Base-by-base conservation (phyloP, 2,888 invertebrate species). In the Agrotis clavis region DNA sequence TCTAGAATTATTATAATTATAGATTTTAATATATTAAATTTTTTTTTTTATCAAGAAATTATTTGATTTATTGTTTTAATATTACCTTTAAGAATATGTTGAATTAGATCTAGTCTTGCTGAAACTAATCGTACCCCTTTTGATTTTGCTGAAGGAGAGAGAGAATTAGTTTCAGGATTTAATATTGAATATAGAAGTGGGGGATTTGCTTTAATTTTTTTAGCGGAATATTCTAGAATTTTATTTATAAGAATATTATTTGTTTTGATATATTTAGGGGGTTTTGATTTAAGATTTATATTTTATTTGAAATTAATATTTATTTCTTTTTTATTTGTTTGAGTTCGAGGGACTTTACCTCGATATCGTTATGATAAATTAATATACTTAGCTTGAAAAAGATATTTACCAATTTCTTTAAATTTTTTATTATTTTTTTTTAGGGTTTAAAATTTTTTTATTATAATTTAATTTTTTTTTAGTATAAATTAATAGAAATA, bases 101-200 rank as follows among this genome's bases (percentile, higher is more conserved):
- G n/a, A n/a, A n/a, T n/a, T n/a, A n/a, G n/a, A n/a, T n/a, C n/a
- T n/a, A n/a, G n/a, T n/a, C n/a, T n/a, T n/a, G n/a, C n/a, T n/a
- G n/a, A n/a, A n/a, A n/a, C n/a, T n/a, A n/a, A n/a, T 97, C 97
- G 97, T 0, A 97, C 97, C 86, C 97, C 97, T 56, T 98, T 98
- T 97, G 97, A 98, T 97, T 98, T 98, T 97, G 97, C 97, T 66
- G 98, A 98, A 69, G 98, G 98, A 0, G 98, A 98, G 86, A 98
- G 97, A 76, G 98, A 98, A 84, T 96, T 98, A 93, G 98, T 98
- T 84, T 98, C 97, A 2, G 98, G 98, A 0, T 98, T 98, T 97
- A 98, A 98, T 97, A 94, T 97, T 83, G 98, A 98, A 81, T 98
- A 97, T 96, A 97, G 97, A 95, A 97, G 97, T 87, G 97, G 97